Conservation (phyloP, 2,113 vertebrate species). For the Proterorhinus semilunaris region DNA sequence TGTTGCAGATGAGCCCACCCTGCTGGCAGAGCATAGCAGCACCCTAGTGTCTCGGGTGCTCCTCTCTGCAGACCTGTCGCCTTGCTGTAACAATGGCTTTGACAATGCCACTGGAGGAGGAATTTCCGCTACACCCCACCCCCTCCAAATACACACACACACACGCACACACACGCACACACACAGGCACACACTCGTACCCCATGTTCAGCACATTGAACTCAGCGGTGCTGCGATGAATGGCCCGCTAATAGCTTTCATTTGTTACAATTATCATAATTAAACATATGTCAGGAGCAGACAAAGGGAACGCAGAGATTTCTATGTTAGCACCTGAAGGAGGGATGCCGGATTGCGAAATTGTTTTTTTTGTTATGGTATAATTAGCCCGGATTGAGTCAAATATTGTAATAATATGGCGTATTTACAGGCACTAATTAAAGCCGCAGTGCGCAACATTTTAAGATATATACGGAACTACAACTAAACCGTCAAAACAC, state of each 20-base stretch:
- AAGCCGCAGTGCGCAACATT: background rate
- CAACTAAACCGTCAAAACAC: no score
- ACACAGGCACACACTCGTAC: slow-evolving; percentile 22
- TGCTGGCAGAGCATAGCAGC: slow-evolving; percentile 58
- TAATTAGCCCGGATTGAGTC: slow-evolving; percentile 47
- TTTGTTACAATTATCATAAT: slow-evolving; percentile 75
- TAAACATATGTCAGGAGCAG: slow-evolving; percentile 67
- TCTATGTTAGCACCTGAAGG: slow-evolving; percentile 62
- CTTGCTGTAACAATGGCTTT: slow-evolving; percentile 64
- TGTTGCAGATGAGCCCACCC: slow-evolving; percentile 35
- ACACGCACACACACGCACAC: slow-evolving; percentile 14
- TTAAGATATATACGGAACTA: no score
- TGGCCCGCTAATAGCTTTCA: slow-evolving; percentile 67
- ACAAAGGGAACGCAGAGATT: slow-evolving; percentile 52
- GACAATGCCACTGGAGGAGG: slow-evolving; percentile 71
- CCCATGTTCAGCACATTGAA: slow-evolving; percentile 53
- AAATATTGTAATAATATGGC: slow-evolving; percentile 20
- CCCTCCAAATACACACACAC: slow-evolving; percentile 8
- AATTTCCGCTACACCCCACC: slow-evolving; percentile 46
- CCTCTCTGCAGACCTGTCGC: slow-evolving; percentile 60
- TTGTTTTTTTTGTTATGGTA: slow-evolving; percentile 23
- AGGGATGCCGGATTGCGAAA: slow-evolving; percentile 10
- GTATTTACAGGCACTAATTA: slow-evolving; percentile 47
- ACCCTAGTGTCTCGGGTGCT: slow-evolving; percentile 24
- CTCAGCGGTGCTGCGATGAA: slow-evolving; percentile 54